A percentile compares a stretch with the other conserved stretches of the same genome.
These are phyloP conservation scores for Mola mola DNA, from an alignment of 2,113 vertebrate genomes.

Conservation along the genomic window DNA sequence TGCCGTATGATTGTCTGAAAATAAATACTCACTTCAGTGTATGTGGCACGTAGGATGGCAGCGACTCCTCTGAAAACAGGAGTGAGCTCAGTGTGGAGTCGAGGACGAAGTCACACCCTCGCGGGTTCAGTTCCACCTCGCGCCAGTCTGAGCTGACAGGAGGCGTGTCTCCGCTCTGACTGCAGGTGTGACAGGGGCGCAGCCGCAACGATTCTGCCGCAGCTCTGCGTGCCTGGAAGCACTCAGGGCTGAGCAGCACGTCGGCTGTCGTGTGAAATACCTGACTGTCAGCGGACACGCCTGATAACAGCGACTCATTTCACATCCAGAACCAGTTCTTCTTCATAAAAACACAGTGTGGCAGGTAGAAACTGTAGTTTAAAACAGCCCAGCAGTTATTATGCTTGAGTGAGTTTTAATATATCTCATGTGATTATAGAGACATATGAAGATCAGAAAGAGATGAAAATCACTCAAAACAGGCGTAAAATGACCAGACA, in stretches of 20 bases:
- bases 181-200: too few species aligned
- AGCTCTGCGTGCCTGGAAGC: too few species aligned
- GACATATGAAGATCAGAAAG: not conserved
- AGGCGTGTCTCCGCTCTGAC: not conserved
- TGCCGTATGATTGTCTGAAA: not conserved
- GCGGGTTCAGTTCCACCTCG: not conserved
- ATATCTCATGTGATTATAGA: too few species aligned
- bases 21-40: slow-evolving; percentile 46
- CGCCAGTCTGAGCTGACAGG: not conserved
- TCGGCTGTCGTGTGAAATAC: slow-evolving; percentile 5
- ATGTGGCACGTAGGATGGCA: slow-evolving; percentile 23
- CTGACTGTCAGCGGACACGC: slow-evolving; percentile 7
- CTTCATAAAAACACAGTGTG: not conserved
- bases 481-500: not conserved
- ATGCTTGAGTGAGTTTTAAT: too few species aligned
- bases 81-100: slow-evolving; percentile 14
- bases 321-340: not conserved
- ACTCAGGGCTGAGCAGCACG: too few species aligned
- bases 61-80: slow-evolving; percentile 36
- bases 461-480: not conserved
- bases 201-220: too few species aligned
- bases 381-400: too few species aligned
- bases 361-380: not conserved
- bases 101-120: slow-evolving; percentile 38
- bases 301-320: slow-evolving; percentile 2